A percentile compares a stretch with the other conserved stretches of the same genome.
Conservation (phyloP, 2,113 vertebrate genomes). For the Edolisoma coerulescens region DNA sequence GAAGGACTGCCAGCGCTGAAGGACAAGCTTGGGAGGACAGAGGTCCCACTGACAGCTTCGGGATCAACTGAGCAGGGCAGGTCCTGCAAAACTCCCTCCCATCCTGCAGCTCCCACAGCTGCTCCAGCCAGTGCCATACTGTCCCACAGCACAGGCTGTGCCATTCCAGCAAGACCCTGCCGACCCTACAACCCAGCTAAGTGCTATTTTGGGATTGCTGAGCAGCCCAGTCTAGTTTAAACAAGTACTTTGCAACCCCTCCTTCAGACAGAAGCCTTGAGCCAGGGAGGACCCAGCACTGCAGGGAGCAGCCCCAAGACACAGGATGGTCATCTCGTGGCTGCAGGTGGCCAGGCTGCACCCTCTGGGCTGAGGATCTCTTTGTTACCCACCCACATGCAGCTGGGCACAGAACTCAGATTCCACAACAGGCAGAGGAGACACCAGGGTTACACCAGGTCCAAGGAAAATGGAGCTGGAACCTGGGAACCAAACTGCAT, state of each 20-base stretch:
- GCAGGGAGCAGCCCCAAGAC: neutral
- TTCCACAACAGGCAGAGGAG: neutral
- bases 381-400: neutral
- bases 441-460: accelerated
- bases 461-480: neutral
- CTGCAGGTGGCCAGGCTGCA: neutral
- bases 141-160: accelerated
- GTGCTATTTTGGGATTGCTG: neutral
- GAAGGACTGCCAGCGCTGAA: neutral
- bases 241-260: neutral
- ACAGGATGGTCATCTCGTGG: neutral
- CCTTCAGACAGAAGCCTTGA: neutral
- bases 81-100: neutral
- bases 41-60: neutral
- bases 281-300: neutral
- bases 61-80: neutral
- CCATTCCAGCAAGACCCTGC: neutral
- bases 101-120: neutral
- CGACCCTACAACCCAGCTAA: neutral
- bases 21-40: neutral
- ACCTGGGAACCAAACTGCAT: neutral
- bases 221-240: neutral
- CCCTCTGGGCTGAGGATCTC: neutral
- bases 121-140: neutral
- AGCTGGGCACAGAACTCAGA: neutral